Evolutionary conservation across 2,888 invertebrate species (phyloP), one percentile per base, ranked within the genome.

Genomic region (Lepidochrysops patricia): DNA sequence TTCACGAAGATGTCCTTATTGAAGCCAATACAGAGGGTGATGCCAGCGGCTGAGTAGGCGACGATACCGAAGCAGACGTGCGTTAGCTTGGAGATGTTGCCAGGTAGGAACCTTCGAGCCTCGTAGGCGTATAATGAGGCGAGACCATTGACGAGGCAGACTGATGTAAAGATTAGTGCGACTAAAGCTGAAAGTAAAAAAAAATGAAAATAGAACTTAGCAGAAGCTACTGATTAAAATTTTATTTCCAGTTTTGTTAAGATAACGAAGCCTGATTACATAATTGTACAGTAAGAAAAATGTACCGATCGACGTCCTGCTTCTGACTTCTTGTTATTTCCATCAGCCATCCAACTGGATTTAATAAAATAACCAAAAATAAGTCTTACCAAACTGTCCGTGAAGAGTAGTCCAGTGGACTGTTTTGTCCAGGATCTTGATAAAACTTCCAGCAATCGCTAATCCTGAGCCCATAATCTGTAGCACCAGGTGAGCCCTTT

Each of bases 381-480:
- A 25, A 19, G 29, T 60, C 71, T 69, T 61, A 76, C 76, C 76
- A 62, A 74, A 71, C 69, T 74, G 70, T 62, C 86, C 86, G 62
- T 88, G 87, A 0, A 74, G 57, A 2, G 80, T 76, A 37, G 77
- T 67, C 73, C 77, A 84, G 27, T 70, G 64, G 0, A 48, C 43
- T 1, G 7, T 15, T 60, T 81, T 80, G 43, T 76, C 74, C 0
- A 75, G 2, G n/a, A 76, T 76, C 64, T 74, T 81, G 32, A 81
- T 65, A 43, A 84, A 68, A 62, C 74, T 76, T 5, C 87, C 87
- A 15, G 66, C 71, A 2, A 87, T 73, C 2, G 84, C 84, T 7
- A 87, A 63, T 1, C 64, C 74, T 1, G 86, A 82, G 0, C 87
- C 87, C 0, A 75, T 1, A 3, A 82, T 64, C 65, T 85, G 86